phyloP scores from a whole-genome alignment of 2,888 invertebrate genomes.

The Drosophila pegasa region DNA sequence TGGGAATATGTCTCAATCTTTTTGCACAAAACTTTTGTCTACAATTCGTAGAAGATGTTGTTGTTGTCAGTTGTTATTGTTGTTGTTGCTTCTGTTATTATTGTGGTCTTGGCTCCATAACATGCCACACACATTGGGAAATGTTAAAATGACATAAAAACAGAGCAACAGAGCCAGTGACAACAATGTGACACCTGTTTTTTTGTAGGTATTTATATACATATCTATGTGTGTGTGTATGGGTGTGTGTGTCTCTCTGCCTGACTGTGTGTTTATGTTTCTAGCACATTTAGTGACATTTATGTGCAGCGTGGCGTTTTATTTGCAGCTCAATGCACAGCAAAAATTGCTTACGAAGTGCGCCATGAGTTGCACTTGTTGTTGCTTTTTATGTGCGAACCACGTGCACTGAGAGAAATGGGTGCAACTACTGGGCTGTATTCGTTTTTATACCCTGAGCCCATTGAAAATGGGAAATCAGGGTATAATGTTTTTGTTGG shows the following conservation, averaged over 20 bases:
- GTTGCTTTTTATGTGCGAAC: slow-evolving; percentile 27
- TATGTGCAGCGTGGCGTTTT: slow-evolving; percentile 75
- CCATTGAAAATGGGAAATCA: too few species aligned
- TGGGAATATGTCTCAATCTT: slow-evolving; percentile 49
- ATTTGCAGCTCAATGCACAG: slow-evolving; percentile 79
- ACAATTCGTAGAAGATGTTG: slow-evolving; percentile 18
- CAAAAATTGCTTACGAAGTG: slow-evolving; percentile 74
- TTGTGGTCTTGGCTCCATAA: slow-evolving; percentile 56
- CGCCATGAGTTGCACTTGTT: slow-evolving; percentile 70
- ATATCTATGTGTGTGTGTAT: slow-evolving; percentile 9
- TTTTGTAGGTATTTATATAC: slow-evolving; percentile 40
- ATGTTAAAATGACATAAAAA: slow-evolving; percentile 77
- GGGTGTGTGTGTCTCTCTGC: slow-evolving; percentile 21
- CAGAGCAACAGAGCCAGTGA: slow-evolving; percentile 62
- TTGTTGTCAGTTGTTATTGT: slow-evolving; percentile 21
- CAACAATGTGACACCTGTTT: slow-evolving; percentile 80
- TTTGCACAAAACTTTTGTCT: slow-evolving; percentile 46
- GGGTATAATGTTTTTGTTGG: too few species aligned
- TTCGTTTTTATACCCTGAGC: too few species aligned
- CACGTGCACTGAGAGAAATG: slow-evolving; percentile 39
- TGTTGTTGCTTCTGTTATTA: slow-evolving; percentile 23
- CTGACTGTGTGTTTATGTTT: slow-evolving; percentile 56
- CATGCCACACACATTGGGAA: slow-evolving; percentile 76
- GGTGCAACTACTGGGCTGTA: too few species aligned
- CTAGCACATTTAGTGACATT: slow-evolving; percentile 73